Conservation (phyloP, 2,797 vertebrate genomes). For the Octomys mimax region DNA sequence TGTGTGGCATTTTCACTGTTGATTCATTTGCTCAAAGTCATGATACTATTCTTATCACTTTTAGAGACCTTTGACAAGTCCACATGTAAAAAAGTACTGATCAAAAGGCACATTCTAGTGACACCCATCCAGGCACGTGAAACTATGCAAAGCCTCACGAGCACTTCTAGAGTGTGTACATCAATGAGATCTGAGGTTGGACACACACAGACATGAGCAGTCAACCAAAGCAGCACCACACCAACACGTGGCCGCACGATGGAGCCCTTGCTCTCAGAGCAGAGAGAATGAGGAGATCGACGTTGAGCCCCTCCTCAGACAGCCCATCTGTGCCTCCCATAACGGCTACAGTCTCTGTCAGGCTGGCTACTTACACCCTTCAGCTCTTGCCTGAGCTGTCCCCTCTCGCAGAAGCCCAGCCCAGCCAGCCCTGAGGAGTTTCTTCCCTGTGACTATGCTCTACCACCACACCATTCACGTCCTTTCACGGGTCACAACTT, state of each 20-base stretch:
- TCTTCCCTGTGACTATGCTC: neutral
- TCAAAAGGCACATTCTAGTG: neutral
- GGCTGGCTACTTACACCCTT: neutral
- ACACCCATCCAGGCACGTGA: neutral
- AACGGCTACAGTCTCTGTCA: neutral
- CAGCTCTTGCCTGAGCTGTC: neutral
- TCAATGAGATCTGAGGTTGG: neutral
- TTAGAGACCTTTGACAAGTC: neutral
- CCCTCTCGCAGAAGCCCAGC: neutral
- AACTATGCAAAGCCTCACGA: neutral
- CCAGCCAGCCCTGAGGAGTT: neutral
- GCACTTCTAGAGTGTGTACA: neutral
- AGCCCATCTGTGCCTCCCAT: neutral
- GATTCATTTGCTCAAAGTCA: constrained; percentile 37
- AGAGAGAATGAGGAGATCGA: neutral
- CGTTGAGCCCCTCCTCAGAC: neutral
- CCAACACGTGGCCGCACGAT: neutral
- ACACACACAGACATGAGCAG: neutral
- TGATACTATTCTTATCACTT: neutral
- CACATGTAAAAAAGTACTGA: neutral
- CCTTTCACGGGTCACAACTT: neutral
- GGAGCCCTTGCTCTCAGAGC: neutral
- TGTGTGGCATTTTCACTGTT: neutral
- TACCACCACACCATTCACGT: neutral
- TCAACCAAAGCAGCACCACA: neutral